Conservation (phyloP, 2,888 invertebrate species). For the Eilema sororculum region DNA sequence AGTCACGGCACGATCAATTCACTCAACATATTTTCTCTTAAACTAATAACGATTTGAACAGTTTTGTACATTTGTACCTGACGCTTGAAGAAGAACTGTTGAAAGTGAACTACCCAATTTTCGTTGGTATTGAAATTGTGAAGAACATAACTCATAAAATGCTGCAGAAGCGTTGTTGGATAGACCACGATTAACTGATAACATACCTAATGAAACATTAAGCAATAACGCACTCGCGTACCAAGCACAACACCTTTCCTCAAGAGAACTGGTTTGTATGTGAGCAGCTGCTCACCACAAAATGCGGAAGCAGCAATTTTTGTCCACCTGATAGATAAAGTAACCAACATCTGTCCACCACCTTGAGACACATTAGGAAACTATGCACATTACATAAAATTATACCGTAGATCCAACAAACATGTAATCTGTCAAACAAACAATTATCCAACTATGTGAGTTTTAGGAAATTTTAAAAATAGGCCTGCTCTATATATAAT, state of each 20-base stretch:
- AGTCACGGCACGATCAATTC: conserved; percentile 1
- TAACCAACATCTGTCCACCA: conserved; percentile 1
- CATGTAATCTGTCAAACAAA: conserved; percentile 21
- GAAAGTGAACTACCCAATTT: not conserved
- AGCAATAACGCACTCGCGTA: not conserved
- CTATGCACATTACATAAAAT: not conserved
- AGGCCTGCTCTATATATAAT: conserved; percentile 47
- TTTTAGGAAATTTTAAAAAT: conserved; percentile 52
- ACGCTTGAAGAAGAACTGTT: not conserved
- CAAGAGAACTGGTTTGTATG: not conserved
- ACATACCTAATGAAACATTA: not conserved
- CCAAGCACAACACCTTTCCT: not conserved
- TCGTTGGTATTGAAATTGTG: not conserved
- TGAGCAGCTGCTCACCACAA: not conserved
- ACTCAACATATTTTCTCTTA: not conserved
- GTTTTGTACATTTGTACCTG: too few species aligned
- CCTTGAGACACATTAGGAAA: conserved; percentile 5
- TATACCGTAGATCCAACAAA: conserved; percentile 9
- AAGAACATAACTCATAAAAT: not conserved
- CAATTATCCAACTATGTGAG: conserved; percentile 33
- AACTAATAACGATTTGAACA: not conserved
- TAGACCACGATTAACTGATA: not conserved
- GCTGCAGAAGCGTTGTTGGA: not conserved
- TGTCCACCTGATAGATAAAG: conserved; percentile 4
- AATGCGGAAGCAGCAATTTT: not conserved